Percentiles rank a stretch among this genome's conserved stretches.
These are phyloP conservation scores for Lasioglossum zephyrum DNA, from an alignment of 2,888 invertebrate genomes.

Conservation along the genomic window DNA sequence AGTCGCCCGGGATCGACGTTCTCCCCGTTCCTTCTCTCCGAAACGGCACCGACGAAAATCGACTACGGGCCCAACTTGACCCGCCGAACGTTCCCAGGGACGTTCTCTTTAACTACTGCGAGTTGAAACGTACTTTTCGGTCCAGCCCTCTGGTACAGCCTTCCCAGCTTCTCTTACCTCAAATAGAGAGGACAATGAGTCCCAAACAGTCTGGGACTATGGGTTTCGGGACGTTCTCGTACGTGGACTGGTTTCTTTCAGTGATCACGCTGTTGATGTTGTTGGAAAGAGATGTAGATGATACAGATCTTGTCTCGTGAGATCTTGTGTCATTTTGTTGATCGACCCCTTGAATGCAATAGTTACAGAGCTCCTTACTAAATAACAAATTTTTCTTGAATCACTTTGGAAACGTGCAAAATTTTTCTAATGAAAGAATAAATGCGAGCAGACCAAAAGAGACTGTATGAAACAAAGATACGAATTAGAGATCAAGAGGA, in stretches of 20 bases:
- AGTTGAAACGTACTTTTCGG: neutral
- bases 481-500: too few species aligned
- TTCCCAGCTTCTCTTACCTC: neutral
- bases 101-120: neutral
- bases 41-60: constrained; percentile 29
- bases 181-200: neutral
- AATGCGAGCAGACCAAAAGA: too few species aligned
- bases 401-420: too few species aligned
- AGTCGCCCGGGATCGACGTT: constrained; percentile 50
- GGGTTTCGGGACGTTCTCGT: neutral
- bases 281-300: neutral
- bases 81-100: neutral
- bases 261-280: neutral
- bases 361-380: too few species aligned
- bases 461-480: too few species aligned
- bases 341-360: neutral
- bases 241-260: neutral
- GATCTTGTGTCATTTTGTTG: neutral
- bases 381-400: too few species aligned
- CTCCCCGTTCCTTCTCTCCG: constrained; percentile 10
- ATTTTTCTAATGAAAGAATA: too few species aligned
- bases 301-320: neutral
- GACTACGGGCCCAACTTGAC: neutral
- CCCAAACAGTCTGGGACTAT: neutral
- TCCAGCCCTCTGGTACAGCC: neutral